Base-by-base conservation (phyloP, 2,113 vertebrate genomes). In the Lycaon pictus region DNA sequence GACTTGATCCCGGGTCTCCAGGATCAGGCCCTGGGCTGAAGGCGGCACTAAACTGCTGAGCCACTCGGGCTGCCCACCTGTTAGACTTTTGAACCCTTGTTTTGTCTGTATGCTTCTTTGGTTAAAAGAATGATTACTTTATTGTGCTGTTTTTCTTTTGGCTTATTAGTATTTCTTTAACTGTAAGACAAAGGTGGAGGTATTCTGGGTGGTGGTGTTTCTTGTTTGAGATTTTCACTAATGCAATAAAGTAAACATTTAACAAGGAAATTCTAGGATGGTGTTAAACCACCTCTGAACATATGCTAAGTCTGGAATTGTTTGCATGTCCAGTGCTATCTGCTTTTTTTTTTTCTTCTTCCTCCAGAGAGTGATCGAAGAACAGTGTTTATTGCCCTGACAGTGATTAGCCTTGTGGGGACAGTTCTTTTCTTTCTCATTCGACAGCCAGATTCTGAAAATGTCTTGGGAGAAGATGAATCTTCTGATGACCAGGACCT, bases 401-500 rank as follows among this genome's bases (percentile, higher is more conserved):
- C 99, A 0, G 99, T 99, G 97, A 99, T 99, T 98, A 99, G 99
- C 98, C 99, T 99, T 95, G 99, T 99, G 71, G 99, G 99, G 80
- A 99, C 99, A 85, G 99, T 99, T 98, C 99, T 99, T 32, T 99
- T 99, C 98, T 99, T 99, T 97, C 99, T 99, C 95, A 99, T 99
- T 98, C 99, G 99, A 97, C 99, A 98, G 55, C 99, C 99, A 1
- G 99, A 99, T 12, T 87, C 99, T 0, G 98, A 98, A 84, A 98
- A 97, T 82, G 27, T 98, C 84, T 96, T 98, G 86, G 98, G 98
- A 93, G 99, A 98, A 69, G 99, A 98, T 56, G 98, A 98, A 4
- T 93, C 96, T 93, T 97, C 97, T 22, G 93, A 98, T 95, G 97
- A 98, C 83, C 98, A 98, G 96, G 98, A 97, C 97, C 76, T 93